phyloP scores from a whole-genome alignment of 2,797 vertebrate genomes.

The Oreochromis mossambicus region DNA sequence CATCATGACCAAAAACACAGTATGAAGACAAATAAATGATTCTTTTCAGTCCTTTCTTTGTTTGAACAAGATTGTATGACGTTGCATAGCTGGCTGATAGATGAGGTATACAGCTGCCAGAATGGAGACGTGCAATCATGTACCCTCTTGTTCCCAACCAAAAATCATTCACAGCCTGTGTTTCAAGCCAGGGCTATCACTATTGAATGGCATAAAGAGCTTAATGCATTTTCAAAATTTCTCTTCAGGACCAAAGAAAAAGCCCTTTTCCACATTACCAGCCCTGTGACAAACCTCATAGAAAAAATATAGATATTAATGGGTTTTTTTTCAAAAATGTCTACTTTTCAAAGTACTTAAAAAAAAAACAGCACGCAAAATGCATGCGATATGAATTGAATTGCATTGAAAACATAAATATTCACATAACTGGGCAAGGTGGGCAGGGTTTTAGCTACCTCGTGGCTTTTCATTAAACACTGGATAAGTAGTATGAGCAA shows the following conservation, averaged over 20 bases:
- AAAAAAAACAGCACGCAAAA: background rate
- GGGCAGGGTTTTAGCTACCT: background rate
- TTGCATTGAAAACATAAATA: background rate
- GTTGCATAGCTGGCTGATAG: background rate
- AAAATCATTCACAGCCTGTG: constrained; percentile 11
- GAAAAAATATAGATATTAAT: background rate
- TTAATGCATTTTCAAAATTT: constrained; percentile 10
- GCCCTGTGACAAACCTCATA: background rate
- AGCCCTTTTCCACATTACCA: background rate
- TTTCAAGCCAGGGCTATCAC: constrained; percentile 3
- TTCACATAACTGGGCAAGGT: background rate
- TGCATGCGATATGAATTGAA: background rate
- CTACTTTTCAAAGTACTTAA: background rate
- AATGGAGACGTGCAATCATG: background rate
- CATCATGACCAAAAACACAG: background rate
- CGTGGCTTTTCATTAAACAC: background rate
- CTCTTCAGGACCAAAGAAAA: background rate
- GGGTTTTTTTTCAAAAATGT: fast-evolving
- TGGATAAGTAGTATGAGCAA: background rate
- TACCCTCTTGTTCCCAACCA: background rate
- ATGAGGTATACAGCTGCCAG: background rate
- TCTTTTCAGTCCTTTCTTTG: background rate
- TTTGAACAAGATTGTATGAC: background rate
- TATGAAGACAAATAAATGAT: background rate
- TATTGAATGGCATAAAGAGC: background rate